Conservation (phyloP, 2,888 invertebrate species). For the Orgyia antiqua region DNA sequence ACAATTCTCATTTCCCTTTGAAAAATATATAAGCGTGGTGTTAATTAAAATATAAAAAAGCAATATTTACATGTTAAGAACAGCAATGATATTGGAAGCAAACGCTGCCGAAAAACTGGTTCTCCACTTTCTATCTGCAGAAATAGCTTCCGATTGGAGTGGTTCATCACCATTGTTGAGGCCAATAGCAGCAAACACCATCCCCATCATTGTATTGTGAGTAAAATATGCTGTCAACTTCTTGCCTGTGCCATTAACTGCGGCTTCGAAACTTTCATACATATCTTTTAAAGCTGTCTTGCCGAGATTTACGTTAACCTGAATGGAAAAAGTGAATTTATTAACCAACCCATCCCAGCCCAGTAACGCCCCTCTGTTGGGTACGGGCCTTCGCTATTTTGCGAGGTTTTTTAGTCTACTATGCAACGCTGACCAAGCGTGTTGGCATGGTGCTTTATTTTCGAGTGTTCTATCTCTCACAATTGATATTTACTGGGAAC, state of each 20-base stretch:
- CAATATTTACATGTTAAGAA: constrained; percentile 87
- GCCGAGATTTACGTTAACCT: constrained; percentile 81
- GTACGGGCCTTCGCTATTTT: no score
- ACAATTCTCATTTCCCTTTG: no score
- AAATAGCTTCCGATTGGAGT: constrained; percentile 77
- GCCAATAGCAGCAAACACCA: constrained; percentile 80
- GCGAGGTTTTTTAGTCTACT: no score
- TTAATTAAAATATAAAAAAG: no score
- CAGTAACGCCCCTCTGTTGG: no score
- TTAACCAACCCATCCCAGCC: no score
- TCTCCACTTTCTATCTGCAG: constrained; percentile 80
- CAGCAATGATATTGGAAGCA: constrained; percentile 83
- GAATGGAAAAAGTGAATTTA: no score
- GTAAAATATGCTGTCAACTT: constrained; percentile 83
- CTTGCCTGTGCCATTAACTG: constrained; percentile 34
- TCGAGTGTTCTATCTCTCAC: no score
- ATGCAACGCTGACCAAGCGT: no score
- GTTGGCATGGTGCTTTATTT: no score
- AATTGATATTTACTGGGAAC: no score
- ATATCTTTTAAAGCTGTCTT: constrained; percentile 83
- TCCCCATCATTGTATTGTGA: constrained; percentile 81
- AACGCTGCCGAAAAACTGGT: constrained; percentile 83
- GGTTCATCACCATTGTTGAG: constrained; percentile 78
- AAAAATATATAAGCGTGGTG: no score
- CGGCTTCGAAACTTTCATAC: constrained; percentile 68